phyloP scores from a whole-genome alignment of 2,888 invertebrate species.

The Cetonia aurata region DNA sequence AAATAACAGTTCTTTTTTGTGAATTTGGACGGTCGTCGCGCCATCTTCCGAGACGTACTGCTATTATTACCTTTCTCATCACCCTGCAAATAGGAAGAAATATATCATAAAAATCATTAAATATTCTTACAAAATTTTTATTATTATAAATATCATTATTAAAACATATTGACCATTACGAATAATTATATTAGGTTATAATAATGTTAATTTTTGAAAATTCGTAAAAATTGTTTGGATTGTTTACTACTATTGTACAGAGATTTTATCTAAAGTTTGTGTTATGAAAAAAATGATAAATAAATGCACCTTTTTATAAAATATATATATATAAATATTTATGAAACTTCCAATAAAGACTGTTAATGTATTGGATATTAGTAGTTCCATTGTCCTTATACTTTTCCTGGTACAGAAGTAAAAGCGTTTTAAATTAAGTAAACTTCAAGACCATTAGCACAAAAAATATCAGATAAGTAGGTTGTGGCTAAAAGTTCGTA shows the following conservation, averaged over 20 bases:
- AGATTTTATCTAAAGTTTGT: slow-evolving; percentile 33
- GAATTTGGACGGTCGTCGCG: not conserved
- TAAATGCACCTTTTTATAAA: slow-evolving; percentile 35
- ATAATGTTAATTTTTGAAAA: too few species aligned
- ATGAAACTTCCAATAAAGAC: slow-evolving; percentile 38
- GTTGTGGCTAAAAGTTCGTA: too few species aligned
- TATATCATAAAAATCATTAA: too few species aligned
- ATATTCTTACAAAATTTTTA: too few species aligned
- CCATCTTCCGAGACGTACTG: slow-evolving; percentile 16
- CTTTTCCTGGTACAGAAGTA: too few species aligned
- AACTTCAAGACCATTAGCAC: too few species aligned
- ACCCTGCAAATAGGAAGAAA: too few species aligned
- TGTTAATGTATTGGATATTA: slow-evolving; percentile 20
- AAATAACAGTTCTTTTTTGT: too few species aligned
- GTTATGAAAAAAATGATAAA: slow-evolving; percentile 13
- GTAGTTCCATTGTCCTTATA: too few species aligned
- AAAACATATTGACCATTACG: too few species aligned
- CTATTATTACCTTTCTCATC: not conserved
- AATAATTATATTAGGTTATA: not conserved
- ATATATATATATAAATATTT: slow-evolving; percentile 9
- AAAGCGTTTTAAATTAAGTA: too few species aligned
- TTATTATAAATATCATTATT: slow-evolving; percentile 8
- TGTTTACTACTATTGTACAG: slow-evolving; percentile 27
- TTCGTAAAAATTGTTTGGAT: slow-evolving; percentile 9
- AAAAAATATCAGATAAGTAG: too few species aligned